Percentiles rank a stretch among this genome's conserved stretches.
These are phyloP conservation scores for Danio tinwini DNA, from an alignment of 2,797 vertebrate genomes.

Conservation along the genomic window DNA sequence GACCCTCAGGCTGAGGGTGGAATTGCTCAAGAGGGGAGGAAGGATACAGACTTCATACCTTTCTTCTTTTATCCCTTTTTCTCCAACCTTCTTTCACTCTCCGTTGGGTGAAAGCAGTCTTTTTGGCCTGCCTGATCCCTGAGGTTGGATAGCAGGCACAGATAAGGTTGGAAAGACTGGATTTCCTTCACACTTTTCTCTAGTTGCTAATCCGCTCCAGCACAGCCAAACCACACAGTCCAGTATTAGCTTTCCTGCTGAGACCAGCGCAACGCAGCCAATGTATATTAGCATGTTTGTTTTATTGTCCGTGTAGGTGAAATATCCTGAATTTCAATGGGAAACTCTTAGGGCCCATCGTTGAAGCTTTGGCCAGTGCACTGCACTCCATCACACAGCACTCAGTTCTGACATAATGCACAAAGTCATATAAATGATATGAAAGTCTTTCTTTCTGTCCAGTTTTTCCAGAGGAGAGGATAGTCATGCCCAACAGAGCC, in stretches of 20 bases:
- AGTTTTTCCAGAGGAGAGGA: no score
- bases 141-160: constrained; percentile 41
- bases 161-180: constrained; percentile 68
- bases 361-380: constrained; percentile 8
- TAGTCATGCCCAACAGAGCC: no score
- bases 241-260: constrained; percentile 74
- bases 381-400: background rate
- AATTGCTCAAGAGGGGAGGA: constrained; percentile 14
- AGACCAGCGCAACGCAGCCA: constrained; percentile 44
- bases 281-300: constrained; percentile 66
- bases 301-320: constrained; percentile 46
- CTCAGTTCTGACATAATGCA: background rate
- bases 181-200: constrained; percentile 66
- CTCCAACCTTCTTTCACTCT: constrained; percentile 11
- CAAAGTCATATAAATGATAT: background rate
- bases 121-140: constrained; percentile 53
- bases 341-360: background rate
- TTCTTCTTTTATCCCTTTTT: constrained; percentile 28
- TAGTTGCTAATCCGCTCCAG: constrained; percentile 65
- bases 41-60: background rate
- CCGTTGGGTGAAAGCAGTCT: constrained; percentile 60
- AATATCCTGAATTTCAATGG: background rate
- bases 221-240: constrained; percentile 65
- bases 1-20: constrained; percentile 11
- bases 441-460: background rate